Percentiles rank a stretch among this genome's conserved stretches.
Evolutionary conservation across 2,113 vertebrate species (phyloP).

Genomic region (Etheostoma spectabile): DNA sequence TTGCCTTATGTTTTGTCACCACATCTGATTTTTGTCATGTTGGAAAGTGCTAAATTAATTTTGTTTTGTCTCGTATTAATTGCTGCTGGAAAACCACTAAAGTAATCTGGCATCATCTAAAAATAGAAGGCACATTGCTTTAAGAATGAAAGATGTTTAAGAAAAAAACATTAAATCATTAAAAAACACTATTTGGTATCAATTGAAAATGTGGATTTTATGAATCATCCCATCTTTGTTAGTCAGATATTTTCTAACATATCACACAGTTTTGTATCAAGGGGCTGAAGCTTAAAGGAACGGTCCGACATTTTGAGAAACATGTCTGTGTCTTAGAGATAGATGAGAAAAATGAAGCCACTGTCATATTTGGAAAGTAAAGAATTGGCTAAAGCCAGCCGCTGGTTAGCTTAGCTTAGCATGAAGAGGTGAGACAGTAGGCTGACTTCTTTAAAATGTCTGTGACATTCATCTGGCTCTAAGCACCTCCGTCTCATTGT

Average conservation of each 20-base stretch:
- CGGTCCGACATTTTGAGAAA: background rate
- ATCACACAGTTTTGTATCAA: background rate
- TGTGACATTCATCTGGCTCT: background rate
- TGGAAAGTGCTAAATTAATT: background rate
- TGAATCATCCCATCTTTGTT: background rate
- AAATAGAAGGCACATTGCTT: background rate
- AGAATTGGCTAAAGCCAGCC: background rate
- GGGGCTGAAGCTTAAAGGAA: background rate
- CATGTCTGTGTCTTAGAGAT: background rate
- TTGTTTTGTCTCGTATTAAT: background rate
- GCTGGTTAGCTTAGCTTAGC: conserved; percentile 1
- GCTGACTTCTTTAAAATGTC: background rate
- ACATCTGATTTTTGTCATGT: background rate
- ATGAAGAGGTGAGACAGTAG: background rate
- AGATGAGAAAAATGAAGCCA: background rate
- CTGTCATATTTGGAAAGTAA: background rate
- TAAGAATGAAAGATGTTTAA: background rate
- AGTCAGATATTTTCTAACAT: background rate
- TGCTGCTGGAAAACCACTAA: background rate
- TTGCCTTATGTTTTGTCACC: background rate
- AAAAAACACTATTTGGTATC: background rate
- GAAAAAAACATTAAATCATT: background rate
- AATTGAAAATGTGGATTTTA: background rate
- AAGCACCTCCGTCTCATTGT: background rate
- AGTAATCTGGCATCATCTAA: background rate